These are phyloP conservation scores for Sardina pilchardus DNA, from an alignment of 2,113 vertebrate species.

Conservation along the genomic window DNA sequence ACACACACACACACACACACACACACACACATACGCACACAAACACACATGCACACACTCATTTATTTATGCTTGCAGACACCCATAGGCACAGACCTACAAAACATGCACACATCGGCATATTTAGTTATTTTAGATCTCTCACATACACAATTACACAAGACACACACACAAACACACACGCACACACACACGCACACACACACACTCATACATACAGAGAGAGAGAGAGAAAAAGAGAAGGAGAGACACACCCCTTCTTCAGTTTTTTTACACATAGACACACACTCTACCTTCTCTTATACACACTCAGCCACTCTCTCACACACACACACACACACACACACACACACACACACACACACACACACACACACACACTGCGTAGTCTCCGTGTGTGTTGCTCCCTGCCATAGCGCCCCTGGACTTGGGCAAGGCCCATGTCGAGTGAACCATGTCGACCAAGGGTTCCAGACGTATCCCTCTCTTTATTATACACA, in stretches of 20 bases:
- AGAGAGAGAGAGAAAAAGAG: conserved; percentile 19
- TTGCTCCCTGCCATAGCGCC: not conserved
- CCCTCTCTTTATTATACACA: conserved; percentile 62
- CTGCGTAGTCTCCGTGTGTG: conserved; percentile 24
- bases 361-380: conserved; percentile 39
- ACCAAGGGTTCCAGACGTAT: conserved; percentile 58
- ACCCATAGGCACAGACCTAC: conserved; percentile 65
- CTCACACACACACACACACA: not conserved
- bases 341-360: conserved; percentile 19
- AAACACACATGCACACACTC: conserved; percentile 45
- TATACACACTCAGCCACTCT: conserved; percentile 15
- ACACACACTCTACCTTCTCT: conserved; percentile 1
- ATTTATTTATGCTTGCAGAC: conserved; percentile 71
- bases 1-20: conserved; percentile 24
- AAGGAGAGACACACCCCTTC: not conserved
- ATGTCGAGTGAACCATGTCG: conserved; percentile 61
- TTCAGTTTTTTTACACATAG: conserved; percentile 27
- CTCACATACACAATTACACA: not conserved
- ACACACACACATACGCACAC: conserved; percentile 39
- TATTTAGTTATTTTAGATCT: conserved; percentile 69
- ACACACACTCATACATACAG: conserved; percentile 33
- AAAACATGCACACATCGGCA: conserved; percentile 70
- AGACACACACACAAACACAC: conserved; percentile 23
- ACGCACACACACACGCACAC: conserved; percentile 39
- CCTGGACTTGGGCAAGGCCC: conserved; percentile 61